A percentile compares a stretch with the other conserved stretches of the same genome.
Evolutionary conservation across 2,888 invertebrate genomes (phyloP).

Genomic region (Hirtodrosophila alboralis): DNA sequence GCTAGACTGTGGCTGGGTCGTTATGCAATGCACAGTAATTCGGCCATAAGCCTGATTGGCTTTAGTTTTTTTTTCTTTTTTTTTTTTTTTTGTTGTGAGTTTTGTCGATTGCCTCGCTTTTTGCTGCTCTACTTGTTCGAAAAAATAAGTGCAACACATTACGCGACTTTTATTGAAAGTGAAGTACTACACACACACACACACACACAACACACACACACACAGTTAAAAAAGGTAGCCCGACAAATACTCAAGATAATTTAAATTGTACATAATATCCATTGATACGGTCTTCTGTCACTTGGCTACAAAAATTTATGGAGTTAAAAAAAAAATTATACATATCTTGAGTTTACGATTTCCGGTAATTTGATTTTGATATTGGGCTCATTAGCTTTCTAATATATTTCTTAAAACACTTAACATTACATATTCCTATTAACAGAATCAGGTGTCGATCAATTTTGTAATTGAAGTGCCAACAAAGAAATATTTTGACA

Average conservation of each 20-base stretch:
- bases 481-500: too few species aligned
- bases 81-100: conserved; percentile 28
- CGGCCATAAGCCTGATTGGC: conserved; percentile 67
- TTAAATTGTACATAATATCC: conserved; percentile 23
- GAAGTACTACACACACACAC: conserved; percentile 21
- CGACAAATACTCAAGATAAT: conserved; percentile 33
- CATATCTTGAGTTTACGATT: conserved; percentile 15
- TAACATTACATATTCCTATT: too few species aligned
- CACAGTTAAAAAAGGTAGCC: conserved; percentile 20
- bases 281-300: conserved; percentile 31
- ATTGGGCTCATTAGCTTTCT: conserved; percentile 7
- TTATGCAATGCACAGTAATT: conserved; percentile 69
- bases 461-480: not conserved
- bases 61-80: conserved; percentile 36
- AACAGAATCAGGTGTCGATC: not conserved
- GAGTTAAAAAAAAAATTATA: conserved; percentile 14
- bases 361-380: conserved; percentile 14
- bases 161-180: conserved; percentile 49
- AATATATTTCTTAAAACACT: conserved; percentile 1
- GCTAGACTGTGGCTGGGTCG: conserved; percentile 46
- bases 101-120: conserved; percentile 54
- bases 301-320: conserved; percentile 28
- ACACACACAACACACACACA: not conserved
- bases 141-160: conserved; percentile 44
- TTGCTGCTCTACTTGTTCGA: conserved; percentile 50